Conservation (phyloP, 2,797 vertebrate species). For the Phyllotis vaccarum region DNA sequence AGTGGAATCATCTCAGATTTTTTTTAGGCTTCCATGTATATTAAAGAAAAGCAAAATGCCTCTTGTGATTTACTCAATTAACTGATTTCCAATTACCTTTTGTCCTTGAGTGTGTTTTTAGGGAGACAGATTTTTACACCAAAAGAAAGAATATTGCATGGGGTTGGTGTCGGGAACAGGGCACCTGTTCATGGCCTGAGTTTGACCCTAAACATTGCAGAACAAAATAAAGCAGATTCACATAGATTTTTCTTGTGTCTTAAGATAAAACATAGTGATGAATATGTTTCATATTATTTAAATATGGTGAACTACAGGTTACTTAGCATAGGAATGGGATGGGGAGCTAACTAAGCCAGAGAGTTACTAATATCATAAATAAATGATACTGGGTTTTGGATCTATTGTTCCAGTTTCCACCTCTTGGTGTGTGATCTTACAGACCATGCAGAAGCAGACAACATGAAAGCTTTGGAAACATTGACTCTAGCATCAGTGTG, state of each 20-base stretch:
- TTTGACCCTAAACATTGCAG: background rate
- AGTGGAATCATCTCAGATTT: background rate
- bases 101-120: background rate
- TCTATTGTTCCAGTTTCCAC: background rate
- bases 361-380: background rate
- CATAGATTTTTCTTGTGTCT: background rate
- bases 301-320: background rate
- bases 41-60: constrained; percentile 11
- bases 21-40: background rate
- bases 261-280: background rate
- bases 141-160: background rate
- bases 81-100: constrained; percentile 45
- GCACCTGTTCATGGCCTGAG: too few species aligned
- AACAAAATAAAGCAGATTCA: background rate
- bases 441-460: background rate
- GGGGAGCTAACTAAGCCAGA: background rate
- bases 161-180: background rate
- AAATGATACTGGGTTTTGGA: background rate
- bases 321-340: background rate
- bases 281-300: background rate
- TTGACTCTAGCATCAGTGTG: background rate
- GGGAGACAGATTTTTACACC: background rate
- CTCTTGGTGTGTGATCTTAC: background rate
- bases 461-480: background rate
- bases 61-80: constrained; percentile 29